Base-by-base conservation (phyloP, 2,888 invertebrate species). In the Listrodromus nycthemerus region DNA sequence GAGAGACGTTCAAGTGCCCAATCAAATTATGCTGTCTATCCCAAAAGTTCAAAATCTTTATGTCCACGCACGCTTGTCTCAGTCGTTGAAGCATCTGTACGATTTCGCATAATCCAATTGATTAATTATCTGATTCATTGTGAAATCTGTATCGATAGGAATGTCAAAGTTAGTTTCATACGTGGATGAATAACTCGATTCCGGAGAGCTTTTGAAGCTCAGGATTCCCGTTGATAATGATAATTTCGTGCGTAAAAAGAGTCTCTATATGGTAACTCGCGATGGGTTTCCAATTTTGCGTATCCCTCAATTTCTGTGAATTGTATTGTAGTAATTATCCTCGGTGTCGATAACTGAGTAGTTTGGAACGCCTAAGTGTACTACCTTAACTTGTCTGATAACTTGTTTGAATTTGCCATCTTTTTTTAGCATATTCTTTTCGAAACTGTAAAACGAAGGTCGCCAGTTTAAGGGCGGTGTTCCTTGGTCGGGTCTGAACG, bases 241-340 rank as follows among this genome's bases (percentile, higher is more conserved):
- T 90, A 0, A 89, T 82, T 8, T 94, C 94, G 91, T 94, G 94
- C 70, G 94, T 93, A 87, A 94, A 94, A 0, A 95, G 82, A 0
- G 95, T 95, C 88, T 95, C 95, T 0, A 95, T 94, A 73, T 94
- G 95, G 85, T 95, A 95, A 85, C 95, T 95, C 0, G 94, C 94
- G 19, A 95, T 92, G 13, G 90, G 90, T 0, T 92, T 85, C 93
- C 95, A 94, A 0, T 90, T 89, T 52, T 92, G 92, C 0, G 92
- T 89, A 86, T 95, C 95, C 2, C 95, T 94, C 1, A 95, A 88
- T 91, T 95, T 95, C 92, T 95, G 69, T 52, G 8, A 80, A 78
- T 24, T 13, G 50, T 5, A 10, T 77, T 48, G 65, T 67, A 21
- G 10, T 10, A 4, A 55, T 48, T 66, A 24, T 24, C 21, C 21